Evolutionary conservation across 2,797 vertebrate genomes (phyloP).

Genomic region (Falco concolor): DNA sequence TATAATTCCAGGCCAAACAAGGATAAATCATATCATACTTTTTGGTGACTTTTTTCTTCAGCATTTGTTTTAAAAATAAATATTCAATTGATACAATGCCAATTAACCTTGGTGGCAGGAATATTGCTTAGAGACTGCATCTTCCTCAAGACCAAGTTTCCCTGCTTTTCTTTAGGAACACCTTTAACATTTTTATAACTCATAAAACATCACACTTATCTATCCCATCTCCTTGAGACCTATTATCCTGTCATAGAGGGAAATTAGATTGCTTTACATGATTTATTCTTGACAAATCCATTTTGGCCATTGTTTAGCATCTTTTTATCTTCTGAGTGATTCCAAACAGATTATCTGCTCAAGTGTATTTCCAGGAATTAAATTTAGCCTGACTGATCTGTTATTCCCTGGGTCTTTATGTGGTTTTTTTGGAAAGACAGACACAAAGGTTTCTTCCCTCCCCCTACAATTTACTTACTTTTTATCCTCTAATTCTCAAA

Average conservation of each 20-base stretch:
- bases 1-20: background rate
- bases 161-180: background rate
- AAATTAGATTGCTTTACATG: slow-evolving; percentile 4
- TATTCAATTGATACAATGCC: background rate
- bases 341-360: background rate
- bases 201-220: background rate
- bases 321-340: background rate
- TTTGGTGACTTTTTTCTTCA: background rate
- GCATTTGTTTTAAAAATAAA: background rate
- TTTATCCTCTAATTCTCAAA: slow-evolving; percentile 15
- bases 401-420: background rate
- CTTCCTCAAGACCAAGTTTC: background rate
- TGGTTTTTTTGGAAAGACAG: background rate
- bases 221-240: background rate
- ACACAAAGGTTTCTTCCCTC: background rate
- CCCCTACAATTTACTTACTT: background rate
- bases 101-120: background rate
- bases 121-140: background rate
- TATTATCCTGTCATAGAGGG: background rate
- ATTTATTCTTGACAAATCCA: background rate
- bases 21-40: background rate
- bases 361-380: slow-evolving; percentile 7
- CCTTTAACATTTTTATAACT: background rate
- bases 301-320: background rate
- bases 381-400: background rate